These are phyloP conservation scores for Palloptera scutellata DNA, from an alignment of 2,888 invertebrate genomes.

Conservation along the genomic window DNA sequence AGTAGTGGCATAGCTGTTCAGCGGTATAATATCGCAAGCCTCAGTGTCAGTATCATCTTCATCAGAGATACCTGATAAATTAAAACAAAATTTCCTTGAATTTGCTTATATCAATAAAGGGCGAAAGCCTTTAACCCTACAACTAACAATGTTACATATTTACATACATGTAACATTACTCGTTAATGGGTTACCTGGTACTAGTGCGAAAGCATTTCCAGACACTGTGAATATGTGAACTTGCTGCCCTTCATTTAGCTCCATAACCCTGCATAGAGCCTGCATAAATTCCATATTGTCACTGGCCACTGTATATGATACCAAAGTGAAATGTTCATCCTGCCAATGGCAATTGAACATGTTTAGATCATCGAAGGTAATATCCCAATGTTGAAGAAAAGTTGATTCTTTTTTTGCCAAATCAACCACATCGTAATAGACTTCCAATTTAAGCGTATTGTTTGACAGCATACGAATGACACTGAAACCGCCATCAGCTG, in stretches of 20 bases:
- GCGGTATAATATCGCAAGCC: constrained; percentile 37
- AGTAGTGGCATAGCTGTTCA: constrained; percentile 48
- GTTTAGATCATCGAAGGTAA: constrained; percentile 57
- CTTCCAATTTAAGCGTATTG: constrained; percentile 48
- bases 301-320: constrained; percentile 43
- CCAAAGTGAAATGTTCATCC: constrained; percentile 51
- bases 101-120: no score
- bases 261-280: constrained; percentile 39
- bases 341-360: constrained; percentile 56
- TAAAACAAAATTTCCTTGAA: no score
- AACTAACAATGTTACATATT: no score
- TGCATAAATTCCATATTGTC: constrained; percentile 51
- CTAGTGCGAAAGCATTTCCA: constrained; percentile 53
- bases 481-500: constrained; percentile 50
- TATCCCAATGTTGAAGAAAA: constrained; percentile 49
- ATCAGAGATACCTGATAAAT: constrained; percentile 10
- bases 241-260: constrained; percentile 38
- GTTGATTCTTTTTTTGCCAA: constrained; percentile 46
- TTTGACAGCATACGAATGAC: constrained; percentile 49
- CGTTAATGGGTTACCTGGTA: constrained; percentile 39
- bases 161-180: no score
- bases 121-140: no score
- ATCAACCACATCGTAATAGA: constrained; percentile 53
- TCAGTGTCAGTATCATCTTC: constrained; percentile 12
- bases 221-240: constrained; percentile 56